These are phyloP conservation scores for Elachura formosa DNA, from an alignment of 2,113 vertebrate species.

Conservation along the genomic window DNA sequence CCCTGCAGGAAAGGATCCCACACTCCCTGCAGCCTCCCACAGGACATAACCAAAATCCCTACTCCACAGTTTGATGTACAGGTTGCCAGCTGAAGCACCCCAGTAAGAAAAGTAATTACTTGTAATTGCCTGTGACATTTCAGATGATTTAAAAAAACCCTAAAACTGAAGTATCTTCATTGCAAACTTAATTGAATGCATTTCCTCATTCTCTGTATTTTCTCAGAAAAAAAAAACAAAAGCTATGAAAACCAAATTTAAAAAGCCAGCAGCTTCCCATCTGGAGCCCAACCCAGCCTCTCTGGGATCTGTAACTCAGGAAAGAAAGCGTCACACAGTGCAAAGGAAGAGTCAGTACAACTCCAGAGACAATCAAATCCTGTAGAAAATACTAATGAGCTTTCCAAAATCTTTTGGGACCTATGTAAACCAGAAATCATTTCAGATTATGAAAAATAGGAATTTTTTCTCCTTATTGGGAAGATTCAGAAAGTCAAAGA, in stretches of 20 bases:
- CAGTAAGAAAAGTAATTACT: background rate
- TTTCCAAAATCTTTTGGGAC: background rate
- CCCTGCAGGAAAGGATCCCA: background rate
- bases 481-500: background rate
- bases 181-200: background rate
- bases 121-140: background rate
- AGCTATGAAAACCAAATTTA: background rate
- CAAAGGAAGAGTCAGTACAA: background rate
- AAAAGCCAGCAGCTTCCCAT: background rate
- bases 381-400: background rate
- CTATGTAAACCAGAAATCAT: background rate
- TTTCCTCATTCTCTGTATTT: background rate
- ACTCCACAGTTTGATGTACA: fast-evolving
- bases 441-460: background rate
- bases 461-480: background rate
- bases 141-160: background rate
- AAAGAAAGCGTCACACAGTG: background rate
- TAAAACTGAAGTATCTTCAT: background rate
- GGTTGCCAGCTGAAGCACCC: background rate
- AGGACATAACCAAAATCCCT: background rate
- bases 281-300: background rate
- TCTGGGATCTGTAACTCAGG: background rate
- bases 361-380: background rate
- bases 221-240: background rate
- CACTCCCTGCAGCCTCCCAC: fast-evolving